Evolutionary conservation across 1,140 invertebrate species (phyloP).

Genomic region (Pectinophora gossypiella): DNA sequence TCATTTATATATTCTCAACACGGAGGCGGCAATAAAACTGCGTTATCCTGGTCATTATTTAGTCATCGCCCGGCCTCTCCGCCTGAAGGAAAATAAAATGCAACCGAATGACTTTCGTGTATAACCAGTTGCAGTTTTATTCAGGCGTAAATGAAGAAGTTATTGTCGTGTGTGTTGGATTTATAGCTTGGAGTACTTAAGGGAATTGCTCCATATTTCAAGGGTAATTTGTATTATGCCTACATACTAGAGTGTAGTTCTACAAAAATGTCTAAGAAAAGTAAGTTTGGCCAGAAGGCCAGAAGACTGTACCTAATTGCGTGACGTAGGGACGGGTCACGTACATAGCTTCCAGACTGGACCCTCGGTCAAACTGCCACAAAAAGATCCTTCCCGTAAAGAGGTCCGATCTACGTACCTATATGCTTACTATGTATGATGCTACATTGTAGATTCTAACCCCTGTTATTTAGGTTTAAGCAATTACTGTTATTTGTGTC

Average conservation of each 20-base stretch:
- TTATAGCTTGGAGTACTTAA: not conserved
- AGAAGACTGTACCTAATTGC: not conserved
- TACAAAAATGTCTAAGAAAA: no score
- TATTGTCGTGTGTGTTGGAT: not conserved
- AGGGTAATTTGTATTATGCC: no score
- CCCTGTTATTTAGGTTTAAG: no score
- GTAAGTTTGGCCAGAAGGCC: not conserved
- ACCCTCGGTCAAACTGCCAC: not conserved
- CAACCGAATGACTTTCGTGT: constrained; percentile 48
- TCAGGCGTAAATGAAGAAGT: constrained; percentile 9
- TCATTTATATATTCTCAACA: constrained; percentile 73
- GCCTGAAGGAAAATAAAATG: constrained; percentile 59
- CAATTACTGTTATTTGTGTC: no score
- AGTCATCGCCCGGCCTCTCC: constrained; percentile 62
- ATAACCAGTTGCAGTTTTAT: constrained; percentile 33
- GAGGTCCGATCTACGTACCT: no score
- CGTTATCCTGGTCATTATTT: constrained; percentile 73
- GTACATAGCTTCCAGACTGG: not conserved
- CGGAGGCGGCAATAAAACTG: constrained; percentile 69
- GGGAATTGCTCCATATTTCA: no score
- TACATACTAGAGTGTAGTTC: no score
- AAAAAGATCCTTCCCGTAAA: not conserved
- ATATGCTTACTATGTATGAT: no score
- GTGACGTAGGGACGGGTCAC: not conserved
- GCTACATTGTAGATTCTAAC: no score